phyloP scores from a whole-genome alignment of 2,113 vertebrate genomes.

The Noctilio leporinus region DNA sequence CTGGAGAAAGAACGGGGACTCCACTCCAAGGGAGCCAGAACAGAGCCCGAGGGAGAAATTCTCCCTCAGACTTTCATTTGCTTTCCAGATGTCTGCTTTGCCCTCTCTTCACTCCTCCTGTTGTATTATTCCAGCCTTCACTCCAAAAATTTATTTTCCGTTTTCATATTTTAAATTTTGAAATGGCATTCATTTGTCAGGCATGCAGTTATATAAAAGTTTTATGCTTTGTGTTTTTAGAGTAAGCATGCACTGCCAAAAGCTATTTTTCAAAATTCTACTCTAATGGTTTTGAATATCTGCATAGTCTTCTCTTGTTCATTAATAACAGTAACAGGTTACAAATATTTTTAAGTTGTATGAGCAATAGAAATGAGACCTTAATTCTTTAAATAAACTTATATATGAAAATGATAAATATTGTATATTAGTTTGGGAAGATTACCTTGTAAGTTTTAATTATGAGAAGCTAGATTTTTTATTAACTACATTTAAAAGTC shows the following conservation, averaged over 20 bases:
- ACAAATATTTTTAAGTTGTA: not conserved
- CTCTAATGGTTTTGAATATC: not conserved
- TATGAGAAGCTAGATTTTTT: not conserved
- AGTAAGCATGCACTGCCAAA: not conserved
- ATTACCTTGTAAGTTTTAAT: not conserved
- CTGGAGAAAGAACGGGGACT: not conserved
- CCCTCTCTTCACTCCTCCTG: not conserved
- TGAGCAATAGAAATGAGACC: not conserved
- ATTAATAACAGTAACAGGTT: not conserved
- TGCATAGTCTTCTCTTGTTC: not conserved
- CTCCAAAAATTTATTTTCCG: not conserved
- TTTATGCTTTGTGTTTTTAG: no score
- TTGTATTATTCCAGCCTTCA: not conserved
- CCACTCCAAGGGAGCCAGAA: no score
- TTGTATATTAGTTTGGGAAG: not conserved
- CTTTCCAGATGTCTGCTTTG: not conserved
- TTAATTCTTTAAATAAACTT: not conserved
- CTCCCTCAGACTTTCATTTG: not conserved
- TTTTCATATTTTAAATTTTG: not conserved
- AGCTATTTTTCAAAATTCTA: not conserved
- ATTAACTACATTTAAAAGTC: constrained; percentile 4
- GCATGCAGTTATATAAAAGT: no score
- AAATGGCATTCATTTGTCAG: not conserved
- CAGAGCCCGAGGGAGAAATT: not conserved
- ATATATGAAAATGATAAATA: not conserved